Evolutionary conservation across 1,140 invertebrate genomes (phyloP).

Genomic region (Meloidogyne hapla): DNA sequence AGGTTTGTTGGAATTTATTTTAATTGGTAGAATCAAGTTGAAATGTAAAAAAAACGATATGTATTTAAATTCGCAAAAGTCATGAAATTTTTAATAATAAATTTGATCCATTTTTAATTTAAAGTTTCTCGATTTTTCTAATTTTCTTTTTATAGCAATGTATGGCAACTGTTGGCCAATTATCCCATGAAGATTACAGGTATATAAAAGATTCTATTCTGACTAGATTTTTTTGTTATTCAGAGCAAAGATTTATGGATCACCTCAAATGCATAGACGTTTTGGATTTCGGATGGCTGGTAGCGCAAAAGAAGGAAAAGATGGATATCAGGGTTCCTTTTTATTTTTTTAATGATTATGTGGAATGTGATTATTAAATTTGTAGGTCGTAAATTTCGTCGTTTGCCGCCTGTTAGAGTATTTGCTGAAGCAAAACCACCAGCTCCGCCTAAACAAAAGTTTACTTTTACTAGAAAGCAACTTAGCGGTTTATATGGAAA

Average conservation of each 20-base stretch:
- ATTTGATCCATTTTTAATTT: too few species aligned
- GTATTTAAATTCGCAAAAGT: too few species aligned
- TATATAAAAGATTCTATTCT: constrained; percentile 30
- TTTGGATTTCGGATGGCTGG: constrained; percentile 70
- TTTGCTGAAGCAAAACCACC: constrained; percentile 42
- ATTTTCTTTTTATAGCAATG: constrained; percentile 67
- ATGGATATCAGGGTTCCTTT: constrained; percentile 4
- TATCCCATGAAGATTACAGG: constrained; percentile 79
- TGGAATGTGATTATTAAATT: too few species aligned
- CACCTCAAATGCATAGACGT: constrained; percentile 61
- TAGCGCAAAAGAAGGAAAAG: constrained; percentile 50
- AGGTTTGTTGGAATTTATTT: constrained; percentile 61
- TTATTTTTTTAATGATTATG: not conserved
- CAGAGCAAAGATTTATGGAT: constrained; percentile 50
- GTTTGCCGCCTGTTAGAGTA: constrained; percentile 67
- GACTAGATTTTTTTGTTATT: not conserved
- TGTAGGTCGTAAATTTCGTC: constrained; percentile 81
- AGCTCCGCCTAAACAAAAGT: constrained; percentile 44
- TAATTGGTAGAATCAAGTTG: not conserved
- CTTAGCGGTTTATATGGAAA: constrained; percentile 32
- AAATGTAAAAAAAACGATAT: not conserved
- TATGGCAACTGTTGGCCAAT: constrained; percentile 84
- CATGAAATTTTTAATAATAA: too few species aligned
- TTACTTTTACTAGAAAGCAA: constrained; percentile 53
- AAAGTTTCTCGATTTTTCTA: not conserved